Evolutionary conservation across 2,113 vertebrate genomes (phyloP), one percentile per base, ranked within the genome.

Genomic region (Colius striatus): DNA sequence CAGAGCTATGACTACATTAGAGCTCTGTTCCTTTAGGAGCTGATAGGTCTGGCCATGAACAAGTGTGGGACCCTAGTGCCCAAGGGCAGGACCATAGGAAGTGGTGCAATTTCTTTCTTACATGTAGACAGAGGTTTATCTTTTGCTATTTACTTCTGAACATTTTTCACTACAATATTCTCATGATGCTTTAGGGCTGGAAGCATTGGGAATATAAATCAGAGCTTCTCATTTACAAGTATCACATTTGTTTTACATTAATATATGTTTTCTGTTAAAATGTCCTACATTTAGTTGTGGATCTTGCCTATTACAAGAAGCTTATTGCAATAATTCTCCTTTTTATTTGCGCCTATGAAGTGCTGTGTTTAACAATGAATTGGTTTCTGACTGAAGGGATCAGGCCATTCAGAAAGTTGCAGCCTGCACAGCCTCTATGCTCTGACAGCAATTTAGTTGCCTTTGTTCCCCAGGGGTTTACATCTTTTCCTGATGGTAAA

Each of bases 401-500:
- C 9, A 34, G 55, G 18, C 14, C 4, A 15, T 68, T 89, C n/a
- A 30, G 58, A 43, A 63, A 90, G 74, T 26, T 11, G 1, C 55
- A 87, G 66, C 29, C 83, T 84, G 21, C 14, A 5, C 14, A 55
- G 70, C 41, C 47, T 71, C 74, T 92, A 70, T 87, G 86, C 66
- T 94, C 47, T 82, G 83, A 83, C 54, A 1, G 14, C 58, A 48
- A 27, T 87, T 81, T 8, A 19, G 25, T 12, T 76, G 18, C 11
- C 30, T 84, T 36, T 21, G 13, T 23, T 80, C 57, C 79, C n/a
- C 45, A 41, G 80, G 60, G 36, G 23, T 75, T 96, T 73, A 96
- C 96, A 84, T 98, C 96, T 93, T 97, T 98, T 98, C 22, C 97
- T 95, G 3, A 91, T 98, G 76, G 95, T 98, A 83, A 98, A 98